These are phyloP conservation scores for Camponotus vicinus DNA, from an alignment of 1,140 invertebrate genomes.

Conservation along the genomic window DNA sequence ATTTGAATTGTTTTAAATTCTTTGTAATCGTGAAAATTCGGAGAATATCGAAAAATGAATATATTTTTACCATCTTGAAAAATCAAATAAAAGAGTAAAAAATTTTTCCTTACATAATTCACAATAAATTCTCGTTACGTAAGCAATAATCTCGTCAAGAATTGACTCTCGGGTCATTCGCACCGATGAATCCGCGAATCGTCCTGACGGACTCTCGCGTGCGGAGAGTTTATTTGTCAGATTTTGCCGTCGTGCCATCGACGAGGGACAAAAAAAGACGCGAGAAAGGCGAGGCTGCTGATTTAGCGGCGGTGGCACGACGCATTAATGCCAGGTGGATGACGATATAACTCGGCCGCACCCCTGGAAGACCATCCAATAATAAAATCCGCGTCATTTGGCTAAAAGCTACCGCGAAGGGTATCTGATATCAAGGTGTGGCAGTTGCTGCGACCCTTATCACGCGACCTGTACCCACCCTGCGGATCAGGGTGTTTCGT, in stretches of 20 bases:
- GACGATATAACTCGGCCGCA: conserved; percentile 68
- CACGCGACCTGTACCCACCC: conserved; percentile 78
- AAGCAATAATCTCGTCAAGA: neutral
- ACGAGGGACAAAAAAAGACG: neutral
- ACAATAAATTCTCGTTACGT: too few relatives aligned
- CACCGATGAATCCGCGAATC: conserved; percentile 7
- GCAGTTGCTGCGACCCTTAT: conserved; percentile 78
- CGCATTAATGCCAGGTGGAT: conserved; percentile 41
- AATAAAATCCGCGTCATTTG: conserved; percentile 85
- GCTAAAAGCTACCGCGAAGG: conserved; percentile 81
- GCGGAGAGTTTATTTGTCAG: conserved; percentile 43
- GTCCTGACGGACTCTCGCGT: conserved; percentile 55
- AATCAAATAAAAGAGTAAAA: too few relatives aligned
- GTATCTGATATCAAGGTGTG: conserved; percentile 83
- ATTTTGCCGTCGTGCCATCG: conserved; percentile 39
- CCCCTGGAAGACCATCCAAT: conserved; percentile 78
- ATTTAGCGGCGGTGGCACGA: conserved; percentile 71
- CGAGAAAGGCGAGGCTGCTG: conserved; percentile 74
- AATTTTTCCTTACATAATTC: too few relatives aligned
- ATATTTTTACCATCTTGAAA: too few relatives aligned
- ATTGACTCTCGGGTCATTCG: neutral
- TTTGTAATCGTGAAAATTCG: neutral
- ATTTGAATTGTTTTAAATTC: neutral
- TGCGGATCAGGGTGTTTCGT: conserved; percentile 11
- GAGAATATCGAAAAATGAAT: too few relatives aligned